Evolutionary conservation across 2,797 vertebrate genomes (phyloP).

Genomic region (Gymnocypris eckloni): DNA sequence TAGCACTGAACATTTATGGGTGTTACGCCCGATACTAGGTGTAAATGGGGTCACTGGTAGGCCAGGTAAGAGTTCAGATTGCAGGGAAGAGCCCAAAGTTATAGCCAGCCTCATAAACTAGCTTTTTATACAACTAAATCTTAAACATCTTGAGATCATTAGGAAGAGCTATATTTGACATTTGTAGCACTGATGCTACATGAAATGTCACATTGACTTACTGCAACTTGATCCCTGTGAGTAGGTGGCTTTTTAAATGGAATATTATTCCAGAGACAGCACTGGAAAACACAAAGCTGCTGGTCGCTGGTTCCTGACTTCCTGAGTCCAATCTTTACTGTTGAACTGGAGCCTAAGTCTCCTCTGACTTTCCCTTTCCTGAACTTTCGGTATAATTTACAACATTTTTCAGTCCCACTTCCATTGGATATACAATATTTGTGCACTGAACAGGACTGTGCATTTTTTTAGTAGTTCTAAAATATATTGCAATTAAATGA

Average conservation of each 20-base stretch:
- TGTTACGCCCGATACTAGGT: neutral
- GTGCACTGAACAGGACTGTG: neutral
- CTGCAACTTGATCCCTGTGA: conserved; percentile 16
- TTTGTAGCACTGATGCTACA: neutral
- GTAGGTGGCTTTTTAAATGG: conserved; percentile 12
- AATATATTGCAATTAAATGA: conserved; percentile 23
- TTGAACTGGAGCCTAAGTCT: conserved; percentile 31
- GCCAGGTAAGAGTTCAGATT: conserved; percentile 26
- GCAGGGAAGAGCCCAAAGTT: conserved; percentile 27
- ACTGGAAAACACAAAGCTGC: conserved; percentile 38
- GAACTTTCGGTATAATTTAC: conserved; percentile 60
- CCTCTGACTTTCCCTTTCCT: conserved; percentile 63
- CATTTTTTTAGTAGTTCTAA: neutral
- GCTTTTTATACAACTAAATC: conserved; percentile 41
- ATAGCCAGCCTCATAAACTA: conserved; percentile 31
- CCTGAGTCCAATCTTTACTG: conserved; percentile 15
- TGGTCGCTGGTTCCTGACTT: conserved; percentile 22
- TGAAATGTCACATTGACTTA: neutral
- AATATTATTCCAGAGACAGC: conserved; percentile 22
- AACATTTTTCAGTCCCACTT: neutral
- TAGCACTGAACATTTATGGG: neutral
- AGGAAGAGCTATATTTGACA: neutral
- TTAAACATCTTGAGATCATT: conserved; percentile 18
- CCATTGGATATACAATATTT: neutral
- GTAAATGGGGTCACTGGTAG: neutral